A percentile compares a stretch with the other conserved stretches of the same genome.
Evolutionary conservation across 1,140 invertebrate species (phyloP).

Genomic region (Trichonephila clavipes): DNA sequence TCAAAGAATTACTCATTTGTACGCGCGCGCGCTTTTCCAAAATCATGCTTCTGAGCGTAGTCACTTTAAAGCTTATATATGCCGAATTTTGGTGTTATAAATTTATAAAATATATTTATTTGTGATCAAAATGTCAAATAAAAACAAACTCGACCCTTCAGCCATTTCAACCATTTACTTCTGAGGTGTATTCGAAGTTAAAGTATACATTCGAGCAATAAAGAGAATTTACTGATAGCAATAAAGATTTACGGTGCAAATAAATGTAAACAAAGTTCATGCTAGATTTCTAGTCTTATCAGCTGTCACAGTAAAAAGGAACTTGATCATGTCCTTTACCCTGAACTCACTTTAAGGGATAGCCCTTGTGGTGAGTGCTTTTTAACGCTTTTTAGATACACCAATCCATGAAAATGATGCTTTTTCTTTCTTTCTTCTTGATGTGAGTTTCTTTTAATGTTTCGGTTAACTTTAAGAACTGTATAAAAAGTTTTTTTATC

Average conservation of each 20-base stretch:
- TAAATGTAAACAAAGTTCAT: conserved; percentile 28
- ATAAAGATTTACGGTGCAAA: conserved; percentile 25
- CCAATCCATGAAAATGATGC: background rate
- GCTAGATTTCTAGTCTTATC: conserved; percentile 5
- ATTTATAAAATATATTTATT: background rate
- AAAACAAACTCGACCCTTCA: background rate
- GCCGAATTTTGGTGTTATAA: too few species aligned
- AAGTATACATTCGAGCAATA: background rate
- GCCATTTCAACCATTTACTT: background rate
- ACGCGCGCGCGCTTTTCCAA: too few species aligned
- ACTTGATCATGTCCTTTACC: background rate
- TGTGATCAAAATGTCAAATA: background rate
- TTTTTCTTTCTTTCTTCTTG: background rate
- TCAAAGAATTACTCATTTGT: too few species aligned
- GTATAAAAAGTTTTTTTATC: too few species aligned
- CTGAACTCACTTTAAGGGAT: background rate
- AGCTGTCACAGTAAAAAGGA: background rate
- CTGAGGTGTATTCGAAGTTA: background rate
- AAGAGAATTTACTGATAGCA: conserved; percentile 24
- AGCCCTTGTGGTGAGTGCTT: background rate
- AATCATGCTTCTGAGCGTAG: too few species aligned
- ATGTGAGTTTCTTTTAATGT: background rate
- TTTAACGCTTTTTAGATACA: background rate
- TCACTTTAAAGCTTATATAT: too few species aligned
- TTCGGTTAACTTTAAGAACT: background rate